phyloP scores from a whole-genome alignment of 2,888 invertebrate species.

The Stictocephala bisonia region DNA sequence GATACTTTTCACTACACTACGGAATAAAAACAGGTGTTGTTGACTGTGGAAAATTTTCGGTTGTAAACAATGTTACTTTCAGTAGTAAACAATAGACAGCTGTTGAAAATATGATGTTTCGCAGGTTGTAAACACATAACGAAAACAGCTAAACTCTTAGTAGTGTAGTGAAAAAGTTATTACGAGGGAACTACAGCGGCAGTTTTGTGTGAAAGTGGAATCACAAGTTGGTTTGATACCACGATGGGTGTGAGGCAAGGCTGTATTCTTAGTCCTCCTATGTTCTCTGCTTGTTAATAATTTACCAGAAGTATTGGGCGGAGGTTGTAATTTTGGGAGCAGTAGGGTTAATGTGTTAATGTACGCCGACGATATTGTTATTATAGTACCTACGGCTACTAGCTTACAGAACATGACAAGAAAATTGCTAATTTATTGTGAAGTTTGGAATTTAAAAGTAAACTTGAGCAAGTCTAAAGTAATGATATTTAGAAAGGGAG shows the following conservation, averaged over 20 bases:
- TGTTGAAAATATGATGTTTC: no score
- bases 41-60: no score
- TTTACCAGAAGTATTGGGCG: slow-evolving; percentile 33
- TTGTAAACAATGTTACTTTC: no score
- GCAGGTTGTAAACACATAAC: no score
- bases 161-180: no score
- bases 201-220: slow-evolving; percentile 39
- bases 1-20: no score
- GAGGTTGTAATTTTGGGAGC: slow-evolving; percentile 21
- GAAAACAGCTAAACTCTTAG: no score
- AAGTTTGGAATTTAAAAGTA: slow-evolving; percentile 43
- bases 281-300: slow-evolving; percentile 47
- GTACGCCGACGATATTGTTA: slow-evolving; percentile 52
- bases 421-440: slow-evolving; percentile 44
- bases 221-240: slow-evolving; percentile 42
- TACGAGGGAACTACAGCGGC: slow-evolving; percentile 33
- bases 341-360: slow-evolving; percentile 24
- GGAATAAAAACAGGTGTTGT: no score
- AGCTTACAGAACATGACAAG: slow-evolving; percentile 44
- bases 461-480: slow-evolving; percentile 55
- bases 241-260: slow-evolving; percentile 51
- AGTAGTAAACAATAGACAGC: no score
- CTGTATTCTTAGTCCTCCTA: slow-evolving; percentile 47
- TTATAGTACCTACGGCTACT: slow-evolving; percentile 39
- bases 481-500: slow-evolving; percentile 45